Evolutionary conservation across 2,113 vertebrate genomes (phyloP).

Genomic region (Cepphus grylle): DNA sequence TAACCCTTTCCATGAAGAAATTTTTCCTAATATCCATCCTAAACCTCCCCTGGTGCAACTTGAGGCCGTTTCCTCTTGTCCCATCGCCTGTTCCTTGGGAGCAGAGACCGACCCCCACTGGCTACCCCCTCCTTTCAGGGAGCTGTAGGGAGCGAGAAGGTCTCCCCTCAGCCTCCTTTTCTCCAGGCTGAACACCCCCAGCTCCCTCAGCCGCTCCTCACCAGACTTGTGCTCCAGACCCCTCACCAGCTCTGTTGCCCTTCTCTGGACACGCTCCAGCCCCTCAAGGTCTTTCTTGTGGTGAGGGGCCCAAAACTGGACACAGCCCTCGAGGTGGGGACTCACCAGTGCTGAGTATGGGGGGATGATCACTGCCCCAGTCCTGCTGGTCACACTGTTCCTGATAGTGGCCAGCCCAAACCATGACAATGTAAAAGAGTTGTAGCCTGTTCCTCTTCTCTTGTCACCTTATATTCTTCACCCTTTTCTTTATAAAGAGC

Average conservation of each 20-base stretch:
- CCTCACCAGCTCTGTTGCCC: background rate
- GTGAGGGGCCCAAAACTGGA: background rate
- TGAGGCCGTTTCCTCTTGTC: too few species aligned
- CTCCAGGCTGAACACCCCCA: background rate
- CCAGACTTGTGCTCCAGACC: background rate
- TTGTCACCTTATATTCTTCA: background rate
- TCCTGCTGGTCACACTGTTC: background rate
- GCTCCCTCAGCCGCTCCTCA: too few species aligned
- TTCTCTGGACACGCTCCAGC: background rate
- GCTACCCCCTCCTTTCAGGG: too few species aligned
- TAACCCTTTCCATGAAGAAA: too few species aligned
- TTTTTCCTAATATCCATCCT: too few species aligned
- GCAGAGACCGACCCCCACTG: too few species aligned
- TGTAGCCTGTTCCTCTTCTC: background rate
- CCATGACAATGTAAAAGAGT: background rate
- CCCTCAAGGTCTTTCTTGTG: background rate
- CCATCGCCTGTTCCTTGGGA: too few species aligned
- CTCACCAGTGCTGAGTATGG: background rate
- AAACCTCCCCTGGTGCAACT: too few species aligned
- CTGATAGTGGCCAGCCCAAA: background rate
- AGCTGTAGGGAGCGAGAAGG: too few species aligned
- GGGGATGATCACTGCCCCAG: background rate
- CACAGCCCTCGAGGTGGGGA: background rate
- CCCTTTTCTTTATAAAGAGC: background rate
- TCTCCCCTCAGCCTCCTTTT: background rate